Percentiles rank a stretch among this genome's conserved stretches.
Evolutionary conservation across 2,797 vertebrate species (phyloP).

Genomic region (Sebastiscus albofasciatus): DNA sequence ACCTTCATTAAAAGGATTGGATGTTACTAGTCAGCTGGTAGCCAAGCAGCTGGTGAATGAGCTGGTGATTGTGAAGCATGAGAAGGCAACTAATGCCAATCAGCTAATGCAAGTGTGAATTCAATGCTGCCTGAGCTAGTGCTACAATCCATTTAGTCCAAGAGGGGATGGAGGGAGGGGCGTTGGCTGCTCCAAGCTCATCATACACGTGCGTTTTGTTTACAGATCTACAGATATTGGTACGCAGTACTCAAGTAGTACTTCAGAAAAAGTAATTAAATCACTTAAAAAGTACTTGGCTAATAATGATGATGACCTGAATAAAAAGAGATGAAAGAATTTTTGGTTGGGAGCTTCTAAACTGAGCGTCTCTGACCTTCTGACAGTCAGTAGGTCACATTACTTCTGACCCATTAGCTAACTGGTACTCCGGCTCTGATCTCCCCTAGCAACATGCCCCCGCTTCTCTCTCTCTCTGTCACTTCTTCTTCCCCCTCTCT

Average conservation of each 20-base stretch:
- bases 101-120: not conserved
- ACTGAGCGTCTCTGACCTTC: slow-evolving; percentile 47
- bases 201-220: not conserved
- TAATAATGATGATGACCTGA: not conserved
- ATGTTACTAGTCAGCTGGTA: slow-evolving; percentile 2
- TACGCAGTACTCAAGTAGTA: not conserved
- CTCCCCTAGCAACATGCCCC: slow-evolving; percentile 57
- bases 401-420: slow-evolving; percentile 74
- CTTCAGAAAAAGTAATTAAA: not conserved
- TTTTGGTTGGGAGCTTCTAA: slow-evolving; percentile 7
- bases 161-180: not conserved
- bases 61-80: not conserved
- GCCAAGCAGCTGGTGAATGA: slow-evolving; percentile 7
- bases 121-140: not conserved
- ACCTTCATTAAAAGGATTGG: not conserved
- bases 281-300: not conserved
- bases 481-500: slow-evolving; percentile 23
- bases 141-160: not conserved
- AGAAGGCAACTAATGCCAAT: not conserved
- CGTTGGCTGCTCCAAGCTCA: not conserved
- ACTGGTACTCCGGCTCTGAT: slow-evolving; percentile 65
- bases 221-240: not conserved
- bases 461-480: not conserved
- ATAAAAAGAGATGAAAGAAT: not conserved
- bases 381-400: slow-evolving; percentile 71